These are phyloP conservation scores for Vidua macroura DNA, from an alignment of 2,113 vertebrate species.

Conservation along the genomic window DNA sequence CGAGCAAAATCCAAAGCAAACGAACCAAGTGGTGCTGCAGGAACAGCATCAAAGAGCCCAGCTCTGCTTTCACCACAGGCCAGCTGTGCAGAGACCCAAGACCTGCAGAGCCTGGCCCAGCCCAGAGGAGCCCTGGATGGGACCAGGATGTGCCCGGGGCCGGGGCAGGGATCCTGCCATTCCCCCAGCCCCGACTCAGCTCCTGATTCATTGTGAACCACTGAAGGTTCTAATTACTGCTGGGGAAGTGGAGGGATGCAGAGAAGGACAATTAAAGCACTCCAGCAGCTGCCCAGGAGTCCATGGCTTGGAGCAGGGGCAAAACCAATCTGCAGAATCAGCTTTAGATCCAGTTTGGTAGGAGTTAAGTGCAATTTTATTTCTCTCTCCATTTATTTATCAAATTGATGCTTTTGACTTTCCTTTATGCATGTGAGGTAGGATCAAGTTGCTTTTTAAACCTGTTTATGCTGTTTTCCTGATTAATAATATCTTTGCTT, in stretches of 20 bases:
- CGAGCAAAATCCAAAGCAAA: not conserved
- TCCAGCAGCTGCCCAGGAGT: rapidly evolving
- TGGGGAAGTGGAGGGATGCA: not conserved
- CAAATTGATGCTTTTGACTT: not conserved
- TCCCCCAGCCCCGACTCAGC: not conserved
- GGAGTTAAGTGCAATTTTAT: not conserved
- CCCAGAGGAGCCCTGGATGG: not conserved
- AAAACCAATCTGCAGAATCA: not conserved
- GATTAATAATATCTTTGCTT: not conserved
- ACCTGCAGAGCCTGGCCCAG: not conserved
- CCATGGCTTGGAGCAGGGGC: not conserved
- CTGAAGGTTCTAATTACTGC: not conserved
- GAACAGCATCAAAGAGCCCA: not conserved
- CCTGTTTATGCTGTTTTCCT: not conserved
- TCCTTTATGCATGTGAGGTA: not conserved
- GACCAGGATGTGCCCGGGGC: not conserved
- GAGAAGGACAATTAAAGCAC: not conserved
- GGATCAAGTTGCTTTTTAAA: not conserved
- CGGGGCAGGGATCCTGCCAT: not conserved
- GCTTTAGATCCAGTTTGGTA: not conserved
- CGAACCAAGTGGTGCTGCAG: rapidly evolving
- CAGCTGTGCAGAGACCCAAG: not conserved
- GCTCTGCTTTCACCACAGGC: not conserved
- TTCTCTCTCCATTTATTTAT: not conserved
- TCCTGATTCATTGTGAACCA: not conserved